Evolutionary conservation across 2,113 vertebrate species (phyloP), one percentile per base, ranked within the genome.

Genomic region (Chamaetylas fuelleborni): DNA sequence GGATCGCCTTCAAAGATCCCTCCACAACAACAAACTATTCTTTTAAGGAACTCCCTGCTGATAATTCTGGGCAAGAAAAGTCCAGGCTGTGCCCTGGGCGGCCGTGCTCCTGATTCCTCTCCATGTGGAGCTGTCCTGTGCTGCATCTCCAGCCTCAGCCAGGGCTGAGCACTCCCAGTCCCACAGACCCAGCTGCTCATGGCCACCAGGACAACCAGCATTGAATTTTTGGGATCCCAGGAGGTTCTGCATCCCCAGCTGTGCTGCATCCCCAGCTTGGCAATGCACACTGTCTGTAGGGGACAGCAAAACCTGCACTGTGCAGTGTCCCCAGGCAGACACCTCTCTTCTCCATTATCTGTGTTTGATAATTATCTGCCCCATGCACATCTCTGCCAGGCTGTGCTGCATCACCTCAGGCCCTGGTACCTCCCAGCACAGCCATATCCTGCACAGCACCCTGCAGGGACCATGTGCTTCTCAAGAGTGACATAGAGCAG

Each of bases 1-100:
- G 70, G 31, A 81, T 36, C 79, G 45, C 93, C 95, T 95, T 95
- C 96, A 97, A 95, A 97, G 96, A 81, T 87, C 81, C 80, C 40
- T 82, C 82, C 76, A 77, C 82, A 89, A 92, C 29, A 97, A 92
- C 94, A 94, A 95, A 72, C 92, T 8, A 40, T 86, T 91, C 88
- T 89, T 54, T 78, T 84, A 95, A 95, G 78, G 81, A 70, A 54
- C 85, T 66, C 67, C 8, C 2, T 78, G 60, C 92, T 50, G 69
- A 57, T 91, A 92, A 84, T 58, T 78, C 61, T 51, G 82, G 85
- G 82, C 61, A 42, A 50, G 91, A 2, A 50, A 16, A 62, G 65
- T 29, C 74, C 26, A 19, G 70, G 72, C 82, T 60, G 74, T 60
- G 77, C 56, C 64, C 71, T 9, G 48, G 14, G 62, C 0, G 2